Conservation (phyloP, 2,888 invertebrate genomes). For the Spicauda simplicius region DNA sequence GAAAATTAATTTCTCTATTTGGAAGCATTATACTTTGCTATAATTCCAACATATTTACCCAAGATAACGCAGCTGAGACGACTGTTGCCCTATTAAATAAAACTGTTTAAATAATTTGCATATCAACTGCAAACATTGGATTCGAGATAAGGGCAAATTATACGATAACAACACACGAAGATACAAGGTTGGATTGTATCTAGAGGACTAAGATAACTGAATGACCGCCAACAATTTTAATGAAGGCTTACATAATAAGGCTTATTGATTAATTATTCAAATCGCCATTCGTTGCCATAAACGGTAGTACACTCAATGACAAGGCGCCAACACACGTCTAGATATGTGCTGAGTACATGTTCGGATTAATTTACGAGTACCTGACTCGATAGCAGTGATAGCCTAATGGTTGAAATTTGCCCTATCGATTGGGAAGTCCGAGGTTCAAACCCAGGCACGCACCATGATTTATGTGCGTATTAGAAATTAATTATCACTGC, state of each 20-base stretch:
- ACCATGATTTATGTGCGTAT: too few species aligned
- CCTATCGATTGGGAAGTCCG: too few species aligned
- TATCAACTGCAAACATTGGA: conserved; percentile 22
- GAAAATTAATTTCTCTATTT: neutral
- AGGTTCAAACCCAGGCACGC: too few species aligned
- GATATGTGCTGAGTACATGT: conserved; percentile 13
- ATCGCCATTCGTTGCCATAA: conserved; percentile 58
- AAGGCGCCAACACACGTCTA: conserved; percentile 51
- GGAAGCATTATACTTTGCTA: neutral
- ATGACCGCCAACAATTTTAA: conserved; percentile 59
- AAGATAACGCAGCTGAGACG: conserved; percentile 14
- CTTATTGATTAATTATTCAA: conserved; percentile 65
- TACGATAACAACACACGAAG: conserved; percentile 12
- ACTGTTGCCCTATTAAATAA: conserved; percentile 3
- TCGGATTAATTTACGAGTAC: conserved; percentile 20
- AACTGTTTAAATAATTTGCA: conserved; percentile 18
- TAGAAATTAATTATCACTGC: too few species aligned
- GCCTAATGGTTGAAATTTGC: too few species aligned
- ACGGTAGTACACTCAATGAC: conserved; percentile 59
- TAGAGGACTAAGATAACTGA: conserved; percentile 28
- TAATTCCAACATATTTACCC: neutral
- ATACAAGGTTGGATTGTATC: conserved; percentile 28
- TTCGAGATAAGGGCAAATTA: conserved; percentile 24
- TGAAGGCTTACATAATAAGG: conserved; percentile 58
- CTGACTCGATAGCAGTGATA: conserved; percentile 8